Percentiles rank a stretch among this genome's conserved stretches.
Evolutionary conservation across 2,797 vertebrate species (phyloP).

Genomic region (Acomys russatus): DNA sequence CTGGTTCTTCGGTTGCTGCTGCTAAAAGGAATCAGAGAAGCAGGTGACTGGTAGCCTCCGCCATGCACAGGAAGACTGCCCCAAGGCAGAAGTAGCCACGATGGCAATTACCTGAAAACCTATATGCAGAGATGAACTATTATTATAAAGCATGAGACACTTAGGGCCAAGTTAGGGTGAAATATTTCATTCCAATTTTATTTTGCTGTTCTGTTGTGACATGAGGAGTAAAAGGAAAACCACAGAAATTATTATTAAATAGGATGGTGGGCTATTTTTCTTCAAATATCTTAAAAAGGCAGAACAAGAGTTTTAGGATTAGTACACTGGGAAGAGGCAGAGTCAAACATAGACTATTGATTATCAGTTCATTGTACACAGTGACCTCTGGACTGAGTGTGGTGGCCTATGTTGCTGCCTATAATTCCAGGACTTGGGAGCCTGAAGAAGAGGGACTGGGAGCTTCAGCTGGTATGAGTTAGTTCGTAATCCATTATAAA

Average conservation of each 20-base stretch:
- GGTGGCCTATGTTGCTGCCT: not conserved
- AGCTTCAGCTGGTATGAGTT: not conserved
- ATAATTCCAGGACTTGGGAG: not conserved
- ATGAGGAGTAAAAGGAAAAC: not conserved
- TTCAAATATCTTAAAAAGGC: not conserved
- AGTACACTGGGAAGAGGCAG: not conserved
- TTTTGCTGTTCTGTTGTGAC: not conserved
- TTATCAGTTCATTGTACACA: not conserved
- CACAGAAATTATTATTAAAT: not conserved
- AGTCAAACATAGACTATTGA: not conserved
- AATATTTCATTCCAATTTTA: not conserved
- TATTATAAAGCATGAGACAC: not conserved
- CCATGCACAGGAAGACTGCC: slow-evolving; percentile 47
- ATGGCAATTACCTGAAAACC: slow-evolving; percentile 8
- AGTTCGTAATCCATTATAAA: not conserved
- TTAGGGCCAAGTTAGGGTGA: not conserved
- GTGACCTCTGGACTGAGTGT: too few species aligned
- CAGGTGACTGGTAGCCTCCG: slow-evolving; percentile 79
- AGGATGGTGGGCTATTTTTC: not conserved
- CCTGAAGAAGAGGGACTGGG: too few species aligned
- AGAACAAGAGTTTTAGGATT: not conserved
- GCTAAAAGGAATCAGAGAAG: slow-evolving; percentile 87
- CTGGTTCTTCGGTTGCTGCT: slow-evolving; percentile 98
- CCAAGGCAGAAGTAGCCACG: not conserved
- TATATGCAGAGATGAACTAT: not conserved